These are phyloP conservation scores for Dendrophyllia cribrosa DNA, from an alignment of 64 coral and sea anemone species.

Conservation along the genomic window DNA sequence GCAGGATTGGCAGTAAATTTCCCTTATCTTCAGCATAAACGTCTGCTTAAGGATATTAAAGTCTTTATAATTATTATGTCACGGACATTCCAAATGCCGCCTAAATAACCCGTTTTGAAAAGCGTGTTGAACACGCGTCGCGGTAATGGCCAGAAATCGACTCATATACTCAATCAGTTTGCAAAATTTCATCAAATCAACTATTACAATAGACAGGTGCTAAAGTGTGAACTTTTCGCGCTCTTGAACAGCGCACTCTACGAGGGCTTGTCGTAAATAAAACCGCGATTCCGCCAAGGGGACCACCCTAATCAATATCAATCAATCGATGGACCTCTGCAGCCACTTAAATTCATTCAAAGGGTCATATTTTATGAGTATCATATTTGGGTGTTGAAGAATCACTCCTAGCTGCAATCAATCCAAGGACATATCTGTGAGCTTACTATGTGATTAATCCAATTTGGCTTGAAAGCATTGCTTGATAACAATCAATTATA, in stretches of 20 bases:
- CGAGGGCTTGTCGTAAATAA: background rate
- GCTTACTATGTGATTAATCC: slow-evolving; percentile 4
- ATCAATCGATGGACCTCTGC: background rate
- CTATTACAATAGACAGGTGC: background rate
- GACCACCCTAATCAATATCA: background rate
- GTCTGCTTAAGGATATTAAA: slow-evolving; percentile 59
- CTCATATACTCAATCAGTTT: background rate
- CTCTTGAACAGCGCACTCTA: too few relatives aligned
- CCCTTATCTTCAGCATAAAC: slow-evolving; percentile 40
- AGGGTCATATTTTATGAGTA: slow-evolving; percentile 60
- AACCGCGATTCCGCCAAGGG: background rate
- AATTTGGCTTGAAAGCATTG: slow-evolving; percentile 22
- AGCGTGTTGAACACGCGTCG: slow-evolving; percentile 38
- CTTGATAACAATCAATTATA: slow-evolving; percentile 29
- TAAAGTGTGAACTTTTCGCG: background rate
- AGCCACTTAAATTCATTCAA: slow-evolving; percentile 37
- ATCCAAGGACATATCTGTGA: background rate
- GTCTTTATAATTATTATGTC: slow-evolving; percentile 44
- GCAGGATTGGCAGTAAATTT: slow-evolving; percentile 27
- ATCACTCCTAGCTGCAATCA: slow-evolving; percentile 39
- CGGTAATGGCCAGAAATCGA: background rate
- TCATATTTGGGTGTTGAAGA: slow-evolving; percentile 57
- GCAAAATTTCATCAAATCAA: background rate
- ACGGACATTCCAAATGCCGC: slow-evolving; percentile 17
- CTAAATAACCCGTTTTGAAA: slow-evolving; percentile 33